phyloP scores from a whole-genome alignment of 2,888 invertebrate genomes.

The Acrobasis repandana region DNA sequence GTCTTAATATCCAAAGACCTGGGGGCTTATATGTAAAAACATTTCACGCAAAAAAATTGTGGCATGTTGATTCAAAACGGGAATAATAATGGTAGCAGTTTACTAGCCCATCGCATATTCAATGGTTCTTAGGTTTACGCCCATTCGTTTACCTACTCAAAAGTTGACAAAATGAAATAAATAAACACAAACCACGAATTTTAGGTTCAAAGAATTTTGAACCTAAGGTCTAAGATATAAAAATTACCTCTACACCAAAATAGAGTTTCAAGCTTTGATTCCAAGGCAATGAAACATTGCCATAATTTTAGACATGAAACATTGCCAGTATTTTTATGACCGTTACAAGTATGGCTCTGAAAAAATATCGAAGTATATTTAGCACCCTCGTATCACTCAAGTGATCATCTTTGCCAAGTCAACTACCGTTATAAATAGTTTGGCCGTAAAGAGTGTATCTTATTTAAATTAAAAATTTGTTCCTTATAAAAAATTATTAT shows the following conservation, averaged over 20 bases:
- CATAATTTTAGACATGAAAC: background rate
- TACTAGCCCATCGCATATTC: too few species aligned
- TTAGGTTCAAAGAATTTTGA: too few species aligned
- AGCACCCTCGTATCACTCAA: conserved; percentile 7
- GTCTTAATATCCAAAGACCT: too few species aligned
- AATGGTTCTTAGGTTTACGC: too few species aligned
- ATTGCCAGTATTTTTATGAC: background rate
- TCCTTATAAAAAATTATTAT: too few species aligned
- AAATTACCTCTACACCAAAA: background rate
- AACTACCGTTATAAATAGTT: conserved; percentile 18
- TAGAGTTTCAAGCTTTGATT: background rate
- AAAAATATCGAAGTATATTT: conserved; percentile 15
- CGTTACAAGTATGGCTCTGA: background rate
- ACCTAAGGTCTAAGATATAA: background rate
- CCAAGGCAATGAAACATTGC: background rate
- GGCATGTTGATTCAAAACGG: too few species aligned
- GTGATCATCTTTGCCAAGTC: conserved; percentile 13
- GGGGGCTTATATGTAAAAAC: too few species aligned
- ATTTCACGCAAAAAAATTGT: too few species aligned
- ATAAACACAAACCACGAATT: too few species aligned
- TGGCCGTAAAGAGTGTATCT: background rate
- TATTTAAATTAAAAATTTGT: background rate
- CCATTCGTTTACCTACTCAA: too few species aligned
- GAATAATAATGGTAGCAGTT: too few species aligned
- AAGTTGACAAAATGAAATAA: too few species aligned